A percentile compares a stretch with the other conserved stretches of the same genome.
phyloP scores from a whole-genome alignment of 2,113 vertebrate genomes.

The Phalacrocorax pelagicus region DNA sequence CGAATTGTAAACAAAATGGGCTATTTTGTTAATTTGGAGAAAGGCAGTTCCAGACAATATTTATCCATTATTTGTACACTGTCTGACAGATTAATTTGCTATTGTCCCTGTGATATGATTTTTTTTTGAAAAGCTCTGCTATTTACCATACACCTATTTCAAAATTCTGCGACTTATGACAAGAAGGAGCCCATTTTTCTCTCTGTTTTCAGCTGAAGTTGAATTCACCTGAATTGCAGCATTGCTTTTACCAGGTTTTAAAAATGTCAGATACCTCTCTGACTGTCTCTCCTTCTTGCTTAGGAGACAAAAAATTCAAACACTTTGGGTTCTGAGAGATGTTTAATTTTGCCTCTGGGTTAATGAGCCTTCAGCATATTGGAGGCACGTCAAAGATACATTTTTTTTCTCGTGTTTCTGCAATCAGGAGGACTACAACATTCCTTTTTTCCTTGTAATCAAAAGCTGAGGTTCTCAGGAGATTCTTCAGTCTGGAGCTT shows the following conservation, averaged over 20 bases:
- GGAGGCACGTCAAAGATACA: background rate
- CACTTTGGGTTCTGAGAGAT: background rate
- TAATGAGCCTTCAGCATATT: background rate
- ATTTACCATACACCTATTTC: background rate
- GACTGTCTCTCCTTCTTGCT: background rate
- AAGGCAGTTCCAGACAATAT: background rate
- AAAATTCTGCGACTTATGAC: background rate
- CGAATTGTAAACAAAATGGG: background rate
- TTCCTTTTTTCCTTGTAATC: background rate
- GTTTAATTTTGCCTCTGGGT: constrained; percentile 23
- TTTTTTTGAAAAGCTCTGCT: background rate
- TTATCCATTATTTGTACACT: background rate
- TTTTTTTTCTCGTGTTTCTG: background rate
- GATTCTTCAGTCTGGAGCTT: background rate
- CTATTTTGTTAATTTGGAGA: background rate
- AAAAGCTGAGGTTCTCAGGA: constrained; percentile 5
- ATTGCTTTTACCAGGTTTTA: background rate
- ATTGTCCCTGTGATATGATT: background rate
- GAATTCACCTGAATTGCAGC: background rate
- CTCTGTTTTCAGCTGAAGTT: background rate
- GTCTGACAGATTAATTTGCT: background rate
- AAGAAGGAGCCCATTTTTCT: background rate
- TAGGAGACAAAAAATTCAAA: background rate
- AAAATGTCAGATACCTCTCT: background rate
- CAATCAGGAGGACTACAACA: background rate